Evolutionary conservation across 37 sponge, comb jelly and placozoan genomes (phyloP).

Genomic region (Chondrosia reniformis): DNA sequence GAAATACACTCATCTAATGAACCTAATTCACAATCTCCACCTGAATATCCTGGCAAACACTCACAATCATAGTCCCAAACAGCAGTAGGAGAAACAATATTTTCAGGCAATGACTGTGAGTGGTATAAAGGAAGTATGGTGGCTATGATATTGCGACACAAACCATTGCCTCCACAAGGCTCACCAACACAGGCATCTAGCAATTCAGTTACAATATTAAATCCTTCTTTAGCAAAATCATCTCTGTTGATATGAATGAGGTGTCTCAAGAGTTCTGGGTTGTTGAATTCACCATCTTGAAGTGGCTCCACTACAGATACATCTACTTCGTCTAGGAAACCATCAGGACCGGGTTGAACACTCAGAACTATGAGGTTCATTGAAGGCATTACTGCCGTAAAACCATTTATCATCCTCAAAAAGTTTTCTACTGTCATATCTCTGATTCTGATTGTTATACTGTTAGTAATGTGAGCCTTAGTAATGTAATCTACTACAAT

Average conservation of each 20-base stretch:
- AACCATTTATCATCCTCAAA: not conserved
- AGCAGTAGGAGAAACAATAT: not conserved
- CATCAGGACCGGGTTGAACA: not conserved
- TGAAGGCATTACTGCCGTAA: not conserved
- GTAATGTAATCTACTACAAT: not conserved
- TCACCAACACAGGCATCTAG: conserved; percentile 49
- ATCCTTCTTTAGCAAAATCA: conserved; percentile 1
- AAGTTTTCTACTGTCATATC: not conserved
- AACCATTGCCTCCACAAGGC: conserved; percentile 21
- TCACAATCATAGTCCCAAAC: conserved; percentile 20
- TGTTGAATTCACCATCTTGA: conserved; percentile 11
- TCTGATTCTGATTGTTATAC: not conserved
- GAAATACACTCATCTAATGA: conserved; percentile 2
- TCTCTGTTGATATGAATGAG: conserved; percentile 36
- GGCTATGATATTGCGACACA: conserved; percentile 26
- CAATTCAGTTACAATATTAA: conserved; percentile 33
- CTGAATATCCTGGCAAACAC: conserved; percentile 22
- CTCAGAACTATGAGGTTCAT: not conserved
- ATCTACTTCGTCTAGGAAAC: not conserved
- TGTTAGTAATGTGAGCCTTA: not conserved
- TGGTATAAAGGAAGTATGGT: not conserved
- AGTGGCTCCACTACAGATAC: conserved; percentile 18
- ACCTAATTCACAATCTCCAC: conserved; percentile 15
- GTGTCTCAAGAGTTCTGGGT: conserved; percentile 43
- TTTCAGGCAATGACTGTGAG: not conserved